Evolutionary conservation across 1,140 invertebrate species (phyloP).

Genomic region (Eciton burchellii): DNA sequence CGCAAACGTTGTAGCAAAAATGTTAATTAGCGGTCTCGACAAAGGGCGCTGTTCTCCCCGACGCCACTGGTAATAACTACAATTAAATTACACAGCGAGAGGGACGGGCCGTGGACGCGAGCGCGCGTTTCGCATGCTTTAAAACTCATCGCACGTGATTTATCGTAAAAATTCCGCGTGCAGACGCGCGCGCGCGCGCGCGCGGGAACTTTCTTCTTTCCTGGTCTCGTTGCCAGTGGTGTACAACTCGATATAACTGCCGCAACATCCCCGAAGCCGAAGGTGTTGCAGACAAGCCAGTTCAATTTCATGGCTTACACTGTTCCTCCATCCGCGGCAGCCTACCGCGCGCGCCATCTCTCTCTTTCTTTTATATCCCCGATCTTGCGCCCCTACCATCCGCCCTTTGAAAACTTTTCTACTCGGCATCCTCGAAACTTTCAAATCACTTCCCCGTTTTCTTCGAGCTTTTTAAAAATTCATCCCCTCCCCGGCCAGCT

Average conservation of each 20-base stretch:
- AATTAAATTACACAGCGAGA: conserved; percentile 38
- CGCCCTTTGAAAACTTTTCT: conserved; percentile 74
- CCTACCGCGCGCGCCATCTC: conserved; percentile 44
- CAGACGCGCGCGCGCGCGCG: conserved; percentile 26
- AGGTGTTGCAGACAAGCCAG: conserved; percentile 60
- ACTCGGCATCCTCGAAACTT: conserved; percentile 74
- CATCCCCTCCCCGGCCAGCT: conserved; percentile 45
- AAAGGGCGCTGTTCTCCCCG: not conserved
- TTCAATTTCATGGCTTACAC: conserved; percentile 62
- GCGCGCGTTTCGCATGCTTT: conserved; percentile 31
- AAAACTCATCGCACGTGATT: conserved; percentile 65
- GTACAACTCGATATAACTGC: conserved; percentile 59
- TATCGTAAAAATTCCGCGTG: conserved; percentile 57
- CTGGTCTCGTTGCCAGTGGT: conserved; percentile 34
- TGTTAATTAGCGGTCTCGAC: conserved; percentile 8
- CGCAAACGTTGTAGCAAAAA: conserved; percentile 2
- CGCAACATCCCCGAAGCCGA: conserved; percentile 44
- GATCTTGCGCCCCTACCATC: not conserved
- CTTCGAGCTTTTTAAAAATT: conserved; percentile 75
- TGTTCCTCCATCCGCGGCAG: conserved; percentile 46
- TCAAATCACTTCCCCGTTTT: conserved; percentile 71
- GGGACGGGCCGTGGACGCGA: not conserved
- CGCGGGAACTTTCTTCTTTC: conserved; percentile 57
- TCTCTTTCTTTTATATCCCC: conserved; percentile 9
- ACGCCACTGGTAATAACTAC: conserved; percentile 30